Conservation (phyloP, 2,888 invertebrate species). For the Nymphalis urticae region DNA sequence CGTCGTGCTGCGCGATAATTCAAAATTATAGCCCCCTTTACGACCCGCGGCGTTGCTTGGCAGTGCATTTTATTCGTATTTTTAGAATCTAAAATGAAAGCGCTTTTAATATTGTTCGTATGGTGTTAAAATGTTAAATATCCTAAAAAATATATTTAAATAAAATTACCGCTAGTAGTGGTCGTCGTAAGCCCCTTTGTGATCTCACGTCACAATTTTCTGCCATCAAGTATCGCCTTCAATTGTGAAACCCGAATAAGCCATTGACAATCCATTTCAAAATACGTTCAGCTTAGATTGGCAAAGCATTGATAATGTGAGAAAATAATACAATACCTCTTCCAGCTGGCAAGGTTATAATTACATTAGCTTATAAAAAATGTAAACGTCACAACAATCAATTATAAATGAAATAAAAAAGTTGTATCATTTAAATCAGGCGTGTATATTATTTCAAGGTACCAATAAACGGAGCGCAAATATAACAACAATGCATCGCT, state of each 20-base stretch:
- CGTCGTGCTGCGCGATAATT: conserved; percentile 63
- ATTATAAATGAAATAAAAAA: conserved; percentile 4
- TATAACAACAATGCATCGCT: conserved; percentile 24
- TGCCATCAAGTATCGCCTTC: no score
- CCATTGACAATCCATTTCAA: no score
- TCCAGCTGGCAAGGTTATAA: no score
- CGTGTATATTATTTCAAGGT: conserved; percentile 6
- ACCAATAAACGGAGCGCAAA: conserved; percentile 18
- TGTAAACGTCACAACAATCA: background rate
- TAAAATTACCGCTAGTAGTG: no score
- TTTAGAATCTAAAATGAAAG: conserved; percentile 17
- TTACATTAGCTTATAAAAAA: background rate
- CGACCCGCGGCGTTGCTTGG: conserved; percentile 43
- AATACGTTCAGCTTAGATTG: no score
- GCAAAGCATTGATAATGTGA: no score
- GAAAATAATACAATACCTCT: no score
- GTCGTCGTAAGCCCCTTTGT: no score
- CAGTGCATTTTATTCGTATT: conserved; percentile 22
- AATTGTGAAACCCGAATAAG: no score
- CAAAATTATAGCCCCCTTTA: conserved; percentile 71
- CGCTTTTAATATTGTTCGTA: background rate
- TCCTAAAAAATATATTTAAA: no score
- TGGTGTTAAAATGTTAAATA: no score
- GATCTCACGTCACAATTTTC: no score
- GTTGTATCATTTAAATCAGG: background rate